Evolutionary conservation across 1,140 invertebrate genomes (phyloP).

Genomic region (Zeugodacus cucurbitae): DNA sequence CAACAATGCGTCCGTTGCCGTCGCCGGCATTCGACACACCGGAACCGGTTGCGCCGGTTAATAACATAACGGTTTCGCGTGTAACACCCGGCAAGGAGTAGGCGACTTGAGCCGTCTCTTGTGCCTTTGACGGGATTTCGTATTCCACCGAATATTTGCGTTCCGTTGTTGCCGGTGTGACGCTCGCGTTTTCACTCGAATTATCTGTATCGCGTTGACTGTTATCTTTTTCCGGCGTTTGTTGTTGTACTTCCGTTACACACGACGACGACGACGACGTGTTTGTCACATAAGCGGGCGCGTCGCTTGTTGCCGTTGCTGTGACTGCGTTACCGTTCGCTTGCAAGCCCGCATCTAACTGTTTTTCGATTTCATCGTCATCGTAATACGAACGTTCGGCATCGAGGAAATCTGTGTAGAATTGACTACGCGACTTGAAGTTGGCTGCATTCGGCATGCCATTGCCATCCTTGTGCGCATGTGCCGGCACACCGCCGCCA

Average conservation of each 20-base stretch:
- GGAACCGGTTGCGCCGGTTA: constrained; percentile 15
- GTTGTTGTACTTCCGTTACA: neutral
- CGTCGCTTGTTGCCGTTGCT: neutral
- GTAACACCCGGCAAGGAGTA: constrained; percentile 21
- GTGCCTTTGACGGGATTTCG: constrained; percentile 55
- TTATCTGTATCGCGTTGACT: neutral
- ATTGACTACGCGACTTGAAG: constrained; percentile 38
- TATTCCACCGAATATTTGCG: constrained; percentile 53
- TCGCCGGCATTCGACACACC: neutral
- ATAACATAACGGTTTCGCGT: constrained; percentile 1
- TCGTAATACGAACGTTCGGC: constrained; percentile 51
- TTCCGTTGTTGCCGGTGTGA: constrained; percentile 49
- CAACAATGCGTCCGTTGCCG: constrained; percentile 51
- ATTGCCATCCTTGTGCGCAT: constrained; percentile 40
- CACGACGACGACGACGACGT: too few relatives aligned
- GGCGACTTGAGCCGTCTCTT: neutral
- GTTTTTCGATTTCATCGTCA: constrained; percentile 50
- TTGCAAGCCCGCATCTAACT: constrained; percentile 54
- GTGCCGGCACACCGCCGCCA: constrained; percentile 22
- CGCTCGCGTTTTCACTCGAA: neutral
- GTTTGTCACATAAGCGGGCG: neutral
- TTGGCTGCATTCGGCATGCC: neutral
- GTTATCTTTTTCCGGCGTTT: neutral
- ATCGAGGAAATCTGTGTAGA: constrained; percentile 49
- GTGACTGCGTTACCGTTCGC: constrained; percentile 39